These are phyloP conservation scores for Amaurobius ferox DNA, from an alignment of 2,888 invertebrate genomes.

Conservation along the genomic window DNA sequence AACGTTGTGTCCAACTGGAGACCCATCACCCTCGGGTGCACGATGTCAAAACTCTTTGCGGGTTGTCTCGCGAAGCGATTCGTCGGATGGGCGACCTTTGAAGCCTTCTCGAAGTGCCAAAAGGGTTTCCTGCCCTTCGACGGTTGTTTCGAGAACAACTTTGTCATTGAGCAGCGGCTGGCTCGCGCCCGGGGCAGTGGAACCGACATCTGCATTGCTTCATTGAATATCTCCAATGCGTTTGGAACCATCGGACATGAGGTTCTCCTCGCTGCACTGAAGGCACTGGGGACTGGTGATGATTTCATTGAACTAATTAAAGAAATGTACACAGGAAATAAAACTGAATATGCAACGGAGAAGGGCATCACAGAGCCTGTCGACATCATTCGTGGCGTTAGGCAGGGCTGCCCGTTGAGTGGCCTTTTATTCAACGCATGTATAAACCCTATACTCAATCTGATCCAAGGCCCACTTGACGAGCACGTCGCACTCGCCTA, in stretches of 20 bases:
- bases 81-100: no score
- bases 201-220: no score
- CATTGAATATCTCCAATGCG: no score
- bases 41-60: no score
- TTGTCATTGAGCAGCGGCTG: no score
- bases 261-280: background rate
- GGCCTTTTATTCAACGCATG: background rate
- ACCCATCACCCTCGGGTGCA: no score
- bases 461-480: background rate
- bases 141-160: no score
- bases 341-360: background rate
- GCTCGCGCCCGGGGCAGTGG: background rate
- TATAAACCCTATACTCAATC: background rate
- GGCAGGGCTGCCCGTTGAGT: background rate
- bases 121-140: no score
- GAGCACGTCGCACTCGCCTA: background rate
- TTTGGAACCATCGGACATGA: no score
- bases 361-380: background rate
- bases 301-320: background rate
- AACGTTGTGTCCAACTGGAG: no score
- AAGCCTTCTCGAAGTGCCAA: no score
- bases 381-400: background rate
- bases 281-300: background rate
- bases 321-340: background rate
- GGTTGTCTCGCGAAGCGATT: no score